A percentile compares a stretch with the other conserved stretches of the same genome.
Evolutionary conservation across 1,140 invertebrate genomes (phyloP).

Genomic region (Melitaea cinxia): DNA sequence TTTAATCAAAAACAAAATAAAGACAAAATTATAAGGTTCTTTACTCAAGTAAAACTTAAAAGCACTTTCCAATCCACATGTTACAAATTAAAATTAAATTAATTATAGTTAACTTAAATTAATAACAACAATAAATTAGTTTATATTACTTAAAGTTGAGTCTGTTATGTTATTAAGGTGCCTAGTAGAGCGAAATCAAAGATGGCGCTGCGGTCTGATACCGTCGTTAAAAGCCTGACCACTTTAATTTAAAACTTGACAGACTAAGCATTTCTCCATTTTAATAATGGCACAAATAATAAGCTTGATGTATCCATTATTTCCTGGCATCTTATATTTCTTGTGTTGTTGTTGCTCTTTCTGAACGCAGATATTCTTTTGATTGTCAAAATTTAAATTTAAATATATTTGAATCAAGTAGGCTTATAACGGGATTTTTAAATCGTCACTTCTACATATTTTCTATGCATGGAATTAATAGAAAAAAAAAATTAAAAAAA

Average conservation of each 20-base stretch:
- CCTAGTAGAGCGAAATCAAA: slow-evolving; percentile 2
- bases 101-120: too few relatives aligned
- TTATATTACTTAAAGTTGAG: background rate
- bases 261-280: background rate
- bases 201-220: background rate
- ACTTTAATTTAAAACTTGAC: background rate
- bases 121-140: background rate
- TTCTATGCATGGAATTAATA: too few relatives aligned
- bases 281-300: background rate
- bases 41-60: too few relatives aligned
- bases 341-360: background rate
- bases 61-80: too few relatives aligned
- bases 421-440: too few relatives aligned
- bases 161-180: background rate
- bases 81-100: too few relatives aligned
- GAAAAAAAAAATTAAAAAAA: too few relatives aligned
- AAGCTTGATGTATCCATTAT: background rate
- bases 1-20: too few relatives aligned
- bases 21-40: too few relatives aligned
- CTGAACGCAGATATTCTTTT: background rate
- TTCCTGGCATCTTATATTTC: background rate
- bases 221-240: background rate
- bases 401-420: too few relatives aligned
- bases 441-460: too few relatives aligned
- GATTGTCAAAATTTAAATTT: too few relatives aligned